Percentiles rank a stretch among this genome's conserved stretches.
phyloP scores from a whole-genome alignment of 1,140 invertebrate genomes.

The Pomacea maculata region DNA sequence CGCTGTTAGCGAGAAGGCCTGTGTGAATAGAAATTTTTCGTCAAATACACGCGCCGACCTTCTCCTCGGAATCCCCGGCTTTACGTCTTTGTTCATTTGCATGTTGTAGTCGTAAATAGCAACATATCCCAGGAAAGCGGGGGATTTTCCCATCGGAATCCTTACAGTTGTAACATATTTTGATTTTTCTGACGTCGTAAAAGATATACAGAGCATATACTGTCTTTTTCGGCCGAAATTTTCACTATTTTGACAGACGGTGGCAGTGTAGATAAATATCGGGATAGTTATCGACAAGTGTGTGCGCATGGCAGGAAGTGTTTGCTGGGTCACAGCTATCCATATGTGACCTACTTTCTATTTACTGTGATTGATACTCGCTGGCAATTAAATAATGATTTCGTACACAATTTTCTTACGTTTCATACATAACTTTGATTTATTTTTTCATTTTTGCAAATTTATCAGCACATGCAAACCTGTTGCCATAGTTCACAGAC shows the following conservation, averaged over 20 bases:
- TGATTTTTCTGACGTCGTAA: constrained; percentile 1
- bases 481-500: no score
- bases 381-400: not conserved
- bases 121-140: constrained; percentile 23
- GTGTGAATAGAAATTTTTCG: not conserved
- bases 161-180: not conserved
- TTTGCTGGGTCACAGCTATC: constrained; percentile 25
- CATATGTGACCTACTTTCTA: constrained; percentile 17
- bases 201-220: constrained; percentile 1
- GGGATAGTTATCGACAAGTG: constrained; percentile 39
- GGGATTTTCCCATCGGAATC: constrained; percentile 36
- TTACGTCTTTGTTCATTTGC: constrained; percentile 52
- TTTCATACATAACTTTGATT: not conserved
- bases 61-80: constrained; percentile 14
- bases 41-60: constrained; percentile 6
- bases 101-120: constrained; percentile 34
- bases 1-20: not conserved
- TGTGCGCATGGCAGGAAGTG: constrained; percentile 44
- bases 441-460: not conserved
- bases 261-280: constrained; percentile 40
- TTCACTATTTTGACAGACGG: constrained; percentile 23
- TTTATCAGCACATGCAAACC: no score
- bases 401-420: not conserved
- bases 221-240: constrained; percentile 15
- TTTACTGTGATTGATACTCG: not conserved